Evolutionary conservation across 1,140 invertebrate species (phyloP).

Genomic region (Euwallacea fornicatus): DNA sequence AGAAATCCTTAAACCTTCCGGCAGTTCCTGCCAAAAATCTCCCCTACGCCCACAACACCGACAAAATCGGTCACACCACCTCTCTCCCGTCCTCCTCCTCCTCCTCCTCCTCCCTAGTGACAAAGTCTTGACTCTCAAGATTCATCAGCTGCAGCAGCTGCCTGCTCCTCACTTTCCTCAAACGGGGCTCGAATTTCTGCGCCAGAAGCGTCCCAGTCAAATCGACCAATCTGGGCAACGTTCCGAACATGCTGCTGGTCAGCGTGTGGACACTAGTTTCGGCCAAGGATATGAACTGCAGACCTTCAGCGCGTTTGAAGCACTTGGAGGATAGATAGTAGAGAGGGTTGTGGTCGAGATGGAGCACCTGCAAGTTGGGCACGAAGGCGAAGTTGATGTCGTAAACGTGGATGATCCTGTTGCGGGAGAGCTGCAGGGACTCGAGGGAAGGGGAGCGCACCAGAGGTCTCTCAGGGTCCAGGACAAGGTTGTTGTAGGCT

Average conservation of each 20-base stretch:
- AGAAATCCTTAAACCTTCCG: slow-evolving; percentile 1
- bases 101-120: neutral
- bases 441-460: slow-evolving; percentile 46
- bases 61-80: neutral
- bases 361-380: slow-evolving; percentile 45
- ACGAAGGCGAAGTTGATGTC: slow-evolving; percentile 47
- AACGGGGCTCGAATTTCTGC: slow-evolving; percentile 46
- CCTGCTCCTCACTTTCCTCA: slow-evolving; percentile 44
- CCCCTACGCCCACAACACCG: neutral
- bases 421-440: slow-evolving; percentile 44
- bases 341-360: slow-evolving; percentile 46
- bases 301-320: slow-evolving; percentile 45
- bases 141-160: slow-evolving; percentile 42
- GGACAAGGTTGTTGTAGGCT: slow-evolving; percentile 59
- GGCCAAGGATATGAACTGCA: slow-evolving; percentile 49
- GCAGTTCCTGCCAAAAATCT: too few relatives aligned
- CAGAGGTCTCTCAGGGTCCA: slow-evolving; percentile 43
- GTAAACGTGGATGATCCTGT: slow-evolving; percentile 48
- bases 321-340: slow-evolving; percentile 42
- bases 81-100: neutral
- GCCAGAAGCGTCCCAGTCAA: slow-evolving; percentile 47
- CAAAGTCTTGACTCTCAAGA: slow-evolving; percentile 33
- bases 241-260: slow-evolving; percentile 46
- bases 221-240: slow-evolving; percentile 46
- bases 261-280: slow-evolving; percentile 48